These are phyloP conservation scores for Calcarius ornatus DNA, from an alignment of 2,113 vertebrate species.

Conservation along the genomic window DNA sequence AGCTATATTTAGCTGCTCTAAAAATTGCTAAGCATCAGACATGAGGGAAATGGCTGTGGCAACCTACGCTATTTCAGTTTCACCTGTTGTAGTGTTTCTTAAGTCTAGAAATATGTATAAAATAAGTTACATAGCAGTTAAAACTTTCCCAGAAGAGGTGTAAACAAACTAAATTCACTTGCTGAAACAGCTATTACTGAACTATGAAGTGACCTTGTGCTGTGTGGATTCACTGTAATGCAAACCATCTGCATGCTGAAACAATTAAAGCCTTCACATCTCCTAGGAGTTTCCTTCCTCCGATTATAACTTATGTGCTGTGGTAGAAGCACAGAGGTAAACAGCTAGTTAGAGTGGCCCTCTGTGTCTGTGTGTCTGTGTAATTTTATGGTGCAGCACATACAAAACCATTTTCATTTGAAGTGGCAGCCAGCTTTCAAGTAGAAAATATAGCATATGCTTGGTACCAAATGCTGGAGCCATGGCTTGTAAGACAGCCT, in stretches of 20 bases:
- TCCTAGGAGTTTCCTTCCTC: conserved; percentile 79
- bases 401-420: conserved; percentile 5
- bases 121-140: not conserved
- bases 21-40: conserved; percentile 13
- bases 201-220: conserved; percentile 60
- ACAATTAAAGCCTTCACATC: conserved; percentile 75
- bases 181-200: conserved; percentile 10
- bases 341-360: conserved; percentile 33
- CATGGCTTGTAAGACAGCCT: not conserved
- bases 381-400: conserved; percentile 31
- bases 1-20: conserved; percentile 51
- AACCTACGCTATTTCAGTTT: not conserved
- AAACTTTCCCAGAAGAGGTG: conserved; percentile 34
- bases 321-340: conserved; percentile 47
- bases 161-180: conserved; percentile 9
- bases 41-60: not conserved
- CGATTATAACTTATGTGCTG: conserved; percentile 67
- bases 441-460: not conserved
- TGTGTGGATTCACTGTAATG: conserved; percentile 48
- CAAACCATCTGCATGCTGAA: conserved; percentile 67
- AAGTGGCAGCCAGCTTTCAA: conserved; percentile 22
- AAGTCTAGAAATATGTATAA: not conserved
- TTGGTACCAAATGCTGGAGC: not conserved
- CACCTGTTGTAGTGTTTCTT: conserved; percentile 17
- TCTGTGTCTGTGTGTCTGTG: not conserved